phyloP scores from a whole-genome alignment of 2,888 invertebrate species.

The Taphrorychus bicolor region DNA sequence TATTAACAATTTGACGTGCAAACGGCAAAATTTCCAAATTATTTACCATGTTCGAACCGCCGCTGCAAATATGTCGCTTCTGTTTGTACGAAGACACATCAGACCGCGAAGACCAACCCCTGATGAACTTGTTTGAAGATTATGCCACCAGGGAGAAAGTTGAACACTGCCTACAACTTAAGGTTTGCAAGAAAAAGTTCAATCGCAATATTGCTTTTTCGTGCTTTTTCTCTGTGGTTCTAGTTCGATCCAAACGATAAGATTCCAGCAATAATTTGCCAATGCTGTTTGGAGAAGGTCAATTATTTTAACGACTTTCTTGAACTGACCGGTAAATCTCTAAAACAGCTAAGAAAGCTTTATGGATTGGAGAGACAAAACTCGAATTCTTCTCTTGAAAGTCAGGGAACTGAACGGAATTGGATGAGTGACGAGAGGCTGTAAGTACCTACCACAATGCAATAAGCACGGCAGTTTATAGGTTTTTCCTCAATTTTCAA shows the following conservation, averaged over 20 bases:
- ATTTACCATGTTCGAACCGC: too few species aligned
- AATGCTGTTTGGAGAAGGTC: slow-evolving; percentile 42
- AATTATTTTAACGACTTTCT: slow-evolving; percentile 42
- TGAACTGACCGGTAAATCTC: slow-evolving; percentile 39
- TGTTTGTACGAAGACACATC: neutral
- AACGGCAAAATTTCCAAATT: too few species aligned
- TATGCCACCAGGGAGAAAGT: neutral
- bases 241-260: slow-evolving; percentile 42
- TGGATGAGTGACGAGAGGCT: too few species aligned
- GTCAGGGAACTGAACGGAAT: too few species aligned
- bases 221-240: too few species aligned
- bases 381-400: neutral
- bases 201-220: too few species aligned
- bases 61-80: neutral
- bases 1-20: too few species aligned
- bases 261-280: slow-evolving; percentile 43
- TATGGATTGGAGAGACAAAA: slow-evolving; percentile 11
- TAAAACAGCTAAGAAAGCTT: slow-evolving; percentile 32
- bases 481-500: too few species aligned
- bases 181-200: too few species aligned
- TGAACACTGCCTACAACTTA: neutral
- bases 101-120: neutral
- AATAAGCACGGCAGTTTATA: too few species aligned
- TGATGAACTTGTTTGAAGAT: neutral
- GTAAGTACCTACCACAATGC: too few species aligned